These are phyloP conservation scores for Nycticorax nycticorax DNA, from an alignment of 2,113 vertebrate genomes.

Conservation along the genomic window DNA sequence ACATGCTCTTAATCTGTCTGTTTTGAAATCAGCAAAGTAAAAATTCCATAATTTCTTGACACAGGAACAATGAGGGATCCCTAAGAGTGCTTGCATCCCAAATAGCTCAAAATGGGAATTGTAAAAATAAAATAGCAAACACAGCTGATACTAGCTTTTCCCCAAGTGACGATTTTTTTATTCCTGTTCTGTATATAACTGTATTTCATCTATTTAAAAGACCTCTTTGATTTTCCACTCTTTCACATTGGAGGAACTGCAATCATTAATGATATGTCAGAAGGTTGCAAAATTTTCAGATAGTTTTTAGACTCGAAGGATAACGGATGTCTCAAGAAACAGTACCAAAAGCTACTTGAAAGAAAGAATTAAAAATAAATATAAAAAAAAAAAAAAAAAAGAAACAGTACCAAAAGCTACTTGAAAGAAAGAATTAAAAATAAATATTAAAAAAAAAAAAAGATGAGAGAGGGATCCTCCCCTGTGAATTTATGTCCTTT, in stretches of 20 bases:
- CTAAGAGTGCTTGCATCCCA: neutral
- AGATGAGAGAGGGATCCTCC: neutral
- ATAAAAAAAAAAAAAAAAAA: neutral
- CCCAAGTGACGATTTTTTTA: too few species aligned
- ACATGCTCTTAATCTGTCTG: accelerated
- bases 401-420: neutral
- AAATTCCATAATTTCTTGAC: neutral
- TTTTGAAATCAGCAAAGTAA: neutral
- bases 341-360: neutral
- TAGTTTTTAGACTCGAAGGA: neutral
- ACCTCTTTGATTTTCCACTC: neutral
- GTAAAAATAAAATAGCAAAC: neutral
- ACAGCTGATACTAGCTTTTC: neutral
- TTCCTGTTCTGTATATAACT: neutral
- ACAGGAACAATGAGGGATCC: neutral
- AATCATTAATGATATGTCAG: neutral
- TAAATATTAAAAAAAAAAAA: neutral
- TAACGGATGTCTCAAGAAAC: neutral
- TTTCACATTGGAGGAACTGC: neutral
- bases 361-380: slow-evolving; percentile 30
- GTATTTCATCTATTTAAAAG: neutral
- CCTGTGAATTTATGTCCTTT: neutral
- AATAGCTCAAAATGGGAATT: neutral
- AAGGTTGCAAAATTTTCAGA: neutral
- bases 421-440: slow-evolving; percentile 18